A percentile compares a stretch with the other conserved stretches of the same genome.
phyloP scores from a whole-genome alignment of 2,113 vertebrate species.

The Helogale parvula region DNA sequence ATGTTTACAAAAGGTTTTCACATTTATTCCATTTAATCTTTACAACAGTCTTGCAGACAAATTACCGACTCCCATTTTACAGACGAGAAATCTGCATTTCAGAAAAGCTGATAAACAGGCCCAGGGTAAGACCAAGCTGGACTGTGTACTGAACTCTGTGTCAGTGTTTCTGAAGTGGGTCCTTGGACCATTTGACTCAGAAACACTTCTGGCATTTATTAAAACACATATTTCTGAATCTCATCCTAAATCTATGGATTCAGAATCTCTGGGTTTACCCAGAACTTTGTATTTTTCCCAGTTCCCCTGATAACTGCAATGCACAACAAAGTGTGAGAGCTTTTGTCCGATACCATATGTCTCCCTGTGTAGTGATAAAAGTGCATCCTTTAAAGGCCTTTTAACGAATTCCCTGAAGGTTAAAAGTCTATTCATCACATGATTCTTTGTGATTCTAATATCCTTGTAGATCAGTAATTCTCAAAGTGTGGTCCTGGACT shows the following conservation, averaged over 20 bases:
- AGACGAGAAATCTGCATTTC: background rate
- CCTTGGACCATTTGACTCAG: background rate
- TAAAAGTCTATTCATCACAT: background rate
- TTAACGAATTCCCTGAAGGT: slow-evolving; percentile 11
- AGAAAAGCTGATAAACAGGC: background rate
- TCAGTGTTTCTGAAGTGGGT: background rate
- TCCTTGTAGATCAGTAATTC: background rate
- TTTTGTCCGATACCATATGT: background rate
- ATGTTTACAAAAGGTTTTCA: background rate
- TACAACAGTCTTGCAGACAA: background rate
- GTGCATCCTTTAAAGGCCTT: background rate
- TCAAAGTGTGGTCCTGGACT: background rate
- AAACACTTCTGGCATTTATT: background rate
- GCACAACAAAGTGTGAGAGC: background rate
- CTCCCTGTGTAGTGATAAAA: slow-evolving; percentile 53
- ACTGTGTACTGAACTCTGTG: background rate
- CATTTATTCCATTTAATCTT: background rate
- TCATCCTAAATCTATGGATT: background rate
- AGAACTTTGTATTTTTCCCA: background rate
- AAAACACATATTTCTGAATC: background rate
- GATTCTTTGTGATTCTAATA: background rate
- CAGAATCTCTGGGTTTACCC: background rate
- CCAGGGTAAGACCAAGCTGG: background rate
- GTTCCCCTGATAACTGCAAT: background rate
- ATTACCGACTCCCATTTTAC: slow-evolving; percentile 1